Evolutionary conservation across 2,797 vertebrate genomes (phyloP), one percentile per base, ranked within the genome.

Genomic region (Acanthurus leucopareius): DNA sequence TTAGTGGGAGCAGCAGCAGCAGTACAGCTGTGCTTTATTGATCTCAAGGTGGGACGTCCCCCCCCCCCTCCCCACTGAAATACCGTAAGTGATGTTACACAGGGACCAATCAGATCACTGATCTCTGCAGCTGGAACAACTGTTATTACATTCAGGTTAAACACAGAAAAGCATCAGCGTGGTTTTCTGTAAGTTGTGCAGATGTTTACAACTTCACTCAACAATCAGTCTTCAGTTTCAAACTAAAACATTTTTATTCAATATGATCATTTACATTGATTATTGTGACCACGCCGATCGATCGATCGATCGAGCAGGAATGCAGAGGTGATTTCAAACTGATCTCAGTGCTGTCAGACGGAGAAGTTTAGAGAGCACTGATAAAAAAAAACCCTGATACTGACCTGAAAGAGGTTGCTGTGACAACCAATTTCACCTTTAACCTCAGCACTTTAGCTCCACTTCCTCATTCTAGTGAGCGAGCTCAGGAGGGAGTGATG

Each of bases 381-480:
- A 95, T 94, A 94, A 93, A 85, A 32, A 32, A 32, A 32, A 16
- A 79, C 38, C 76, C 75, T 17, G 86, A 92, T 82, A 91, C 86
- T 80, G 84, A 73, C 86, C 86, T 74, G 54, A 88, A 82, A 89
- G 75, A 32, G 60, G 85, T 83, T 77, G 20, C 84, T 73, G n/a
- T 76, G 84, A 71, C 87, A 75, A 89, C 80, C 77, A 11, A 5
- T 8, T 20, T 89, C 86, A 91, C 92, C 90, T 92, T 92, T 92
- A 64, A 92, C 91, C 93, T 71, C 70, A 4, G 68, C 71, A 35
- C 83, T 89, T 79, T 75, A 57, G 81, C 80, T 75, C 47, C 40
- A 80, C 86, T 91, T 92, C 90, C 90, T 91, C 82, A 20, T 90
- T 87, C 69, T 70, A 25, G 20, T 19, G 28, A 44, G 56, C 4